Evolutionary conservation across 2,797 vertebrate genomes (phyloP).

Genomic region (Acanthornis magna): DNA sequence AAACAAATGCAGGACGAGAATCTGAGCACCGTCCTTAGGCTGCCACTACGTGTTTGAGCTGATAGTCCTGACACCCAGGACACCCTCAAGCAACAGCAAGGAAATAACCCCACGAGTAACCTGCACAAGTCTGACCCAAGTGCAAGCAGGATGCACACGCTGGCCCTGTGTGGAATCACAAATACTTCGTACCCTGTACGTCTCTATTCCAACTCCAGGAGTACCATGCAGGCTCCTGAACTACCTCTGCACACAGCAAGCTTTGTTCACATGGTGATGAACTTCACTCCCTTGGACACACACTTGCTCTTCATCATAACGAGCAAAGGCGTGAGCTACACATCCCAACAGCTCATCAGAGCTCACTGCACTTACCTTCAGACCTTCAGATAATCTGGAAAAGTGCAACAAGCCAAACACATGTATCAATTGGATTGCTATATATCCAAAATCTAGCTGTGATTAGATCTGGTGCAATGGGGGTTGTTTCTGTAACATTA

Average conservation of each 20-base stretch:
- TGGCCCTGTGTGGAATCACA: not conserved
- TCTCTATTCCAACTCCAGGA: not conserved
- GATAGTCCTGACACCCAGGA: not conserved
- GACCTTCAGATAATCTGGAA: not conserved
- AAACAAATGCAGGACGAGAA: not conserved
- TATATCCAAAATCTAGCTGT: not conserved
- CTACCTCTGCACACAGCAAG: not conserved
- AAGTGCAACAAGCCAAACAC: not conserved
- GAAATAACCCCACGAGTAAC: not conserved
- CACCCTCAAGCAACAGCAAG: not conserved
- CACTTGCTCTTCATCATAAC: not conserved
- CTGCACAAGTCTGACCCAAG: not conserved
- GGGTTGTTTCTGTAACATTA: not conserved
- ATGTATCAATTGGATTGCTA: accelerated
- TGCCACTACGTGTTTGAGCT: not conserved
- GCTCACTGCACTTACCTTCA: not conserved
- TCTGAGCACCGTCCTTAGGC: not conserved
- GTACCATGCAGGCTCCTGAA: not conserved
- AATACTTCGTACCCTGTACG: not conserved
- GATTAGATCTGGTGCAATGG: not conserved
- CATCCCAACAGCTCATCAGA: not conserved
- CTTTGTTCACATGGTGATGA: not conserved
- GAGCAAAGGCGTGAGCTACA: not conserved
- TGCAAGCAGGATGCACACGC: accelerated
- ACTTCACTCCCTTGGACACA: not conserved